These are phyloP conservation scores for Eledone cirrhosa DNA, from an alignment of 2,888 invertebrate genomes.

Conservation along the genomic window DNA sequence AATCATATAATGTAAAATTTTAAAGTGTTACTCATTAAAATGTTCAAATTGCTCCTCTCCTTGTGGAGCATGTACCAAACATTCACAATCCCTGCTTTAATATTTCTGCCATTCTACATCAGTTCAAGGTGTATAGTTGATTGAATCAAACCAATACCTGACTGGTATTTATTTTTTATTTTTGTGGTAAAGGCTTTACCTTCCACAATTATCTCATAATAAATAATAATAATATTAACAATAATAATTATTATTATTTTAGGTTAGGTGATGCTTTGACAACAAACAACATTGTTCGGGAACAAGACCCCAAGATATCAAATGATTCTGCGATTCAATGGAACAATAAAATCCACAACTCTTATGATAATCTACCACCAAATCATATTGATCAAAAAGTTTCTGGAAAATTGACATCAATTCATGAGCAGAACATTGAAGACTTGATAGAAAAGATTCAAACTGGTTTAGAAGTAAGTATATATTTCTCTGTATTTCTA, in stretches of 20 bases:
- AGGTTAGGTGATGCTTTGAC: constrained; percentile 54
- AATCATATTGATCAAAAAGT: background rate
- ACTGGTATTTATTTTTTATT: too few species aligned
- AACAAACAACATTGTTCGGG: constrained; percentile 37
- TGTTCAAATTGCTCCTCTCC: too few species aligned
- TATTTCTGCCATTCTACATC: too few species aligned
- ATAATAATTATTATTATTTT: background rate
- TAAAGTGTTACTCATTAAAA: too few species aligned
- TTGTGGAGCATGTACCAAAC: too few species aligned
- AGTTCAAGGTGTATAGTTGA: too few species aligned
- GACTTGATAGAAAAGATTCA: constrained; percentile 59
- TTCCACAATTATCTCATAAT: too few species aligned
- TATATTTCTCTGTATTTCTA: background rate
- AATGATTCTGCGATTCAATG: background rate
- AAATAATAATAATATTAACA: too few species aligned
- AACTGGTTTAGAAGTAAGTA: constrained; percentile 54
- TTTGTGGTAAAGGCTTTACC: too few species aligned
- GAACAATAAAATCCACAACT: background rate
- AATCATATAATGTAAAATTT: too few species aligned
- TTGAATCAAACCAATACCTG: too few species aligned
- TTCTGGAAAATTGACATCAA: background rate
- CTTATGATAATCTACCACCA: background rate
- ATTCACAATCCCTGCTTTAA: too few species aligned
- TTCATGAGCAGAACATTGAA: constrained; percentile 38
- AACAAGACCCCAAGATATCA: background rate